A percentile compares a stretch with the other conserved stretches of the same genome.
These are phyloP conservation scores for Phrynocephalus versicolor DNA, from an alignment of 2,113 vertebrate species.

Conservation along the genomic window DNA sequence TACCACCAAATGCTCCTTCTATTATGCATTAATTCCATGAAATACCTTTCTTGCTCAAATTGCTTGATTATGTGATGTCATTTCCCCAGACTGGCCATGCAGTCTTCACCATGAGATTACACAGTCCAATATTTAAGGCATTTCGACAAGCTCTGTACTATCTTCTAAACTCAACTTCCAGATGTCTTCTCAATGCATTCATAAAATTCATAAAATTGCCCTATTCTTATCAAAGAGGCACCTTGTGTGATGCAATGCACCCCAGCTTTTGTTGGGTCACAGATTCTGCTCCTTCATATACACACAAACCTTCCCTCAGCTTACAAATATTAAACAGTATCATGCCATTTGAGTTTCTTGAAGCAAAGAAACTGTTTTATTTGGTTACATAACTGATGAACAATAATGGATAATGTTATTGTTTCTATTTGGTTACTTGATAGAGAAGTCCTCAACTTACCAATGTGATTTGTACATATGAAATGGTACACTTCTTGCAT, in stretches of 20 bases:
- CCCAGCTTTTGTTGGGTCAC: too few relatives aligned
- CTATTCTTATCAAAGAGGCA: not conserved
- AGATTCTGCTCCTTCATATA: too few relatives aligned
- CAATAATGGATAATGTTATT: too few relatives aligned
- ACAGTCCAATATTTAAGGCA: not conserved
- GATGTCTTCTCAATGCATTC: not conserved
- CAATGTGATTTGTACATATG: not conserved
- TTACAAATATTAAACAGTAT: too few relatives aligned
- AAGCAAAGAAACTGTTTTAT: too few relatives aligned
- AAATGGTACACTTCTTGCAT: not conserved
- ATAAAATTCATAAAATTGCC: not conserved
- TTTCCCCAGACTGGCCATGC: not conserved
- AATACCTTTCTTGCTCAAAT: not conserved
- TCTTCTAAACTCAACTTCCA: not conserved
- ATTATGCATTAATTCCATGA: slow-evolving; percentile 1
- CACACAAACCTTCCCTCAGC: too few relatives aligned
- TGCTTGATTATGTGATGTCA: not conserved
- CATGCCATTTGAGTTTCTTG: too few relatives aligned
- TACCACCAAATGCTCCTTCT: not conserved
- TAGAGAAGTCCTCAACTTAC: not conserved
- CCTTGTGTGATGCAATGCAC: too few relatives aligned
- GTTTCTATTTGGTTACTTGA: not conserved
- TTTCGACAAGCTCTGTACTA: not conserved
- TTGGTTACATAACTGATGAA: too few relatives aligned
- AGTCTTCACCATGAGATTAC: not conserved